Percentiles rank a stretch among this genome's conserved stretches.
Evolutionary conservation across 1,140 invertebrate species (phyloP).

Genomic region (Bombus superbus): DNA sequence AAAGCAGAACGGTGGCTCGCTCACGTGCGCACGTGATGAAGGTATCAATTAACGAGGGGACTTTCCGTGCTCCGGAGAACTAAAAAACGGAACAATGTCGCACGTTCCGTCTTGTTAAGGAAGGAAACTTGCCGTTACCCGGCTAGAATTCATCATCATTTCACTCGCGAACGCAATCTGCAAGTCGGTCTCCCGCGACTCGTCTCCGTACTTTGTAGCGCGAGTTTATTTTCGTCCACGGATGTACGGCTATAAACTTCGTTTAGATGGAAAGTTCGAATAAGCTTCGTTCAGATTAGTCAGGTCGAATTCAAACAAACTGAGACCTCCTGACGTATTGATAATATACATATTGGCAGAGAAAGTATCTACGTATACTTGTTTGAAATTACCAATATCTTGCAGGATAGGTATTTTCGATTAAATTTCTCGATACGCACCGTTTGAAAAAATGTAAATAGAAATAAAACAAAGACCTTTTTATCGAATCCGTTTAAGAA

Average conservation of each 20-base stretch:
- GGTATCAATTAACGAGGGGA: constrained; percentile 35
- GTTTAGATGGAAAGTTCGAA: too few species aligned
- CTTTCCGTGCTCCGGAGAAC: neutral
- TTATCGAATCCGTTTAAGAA: too few species aligned
- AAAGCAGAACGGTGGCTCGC: constrained; percentile 31
- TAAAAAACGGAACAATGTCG: constrained; percentile 33
- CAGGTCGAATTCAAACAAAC: too few species aligned
- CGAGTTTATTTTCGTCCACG: constrained; percentile 8
- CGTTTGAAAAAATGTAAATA: too few species aligned
- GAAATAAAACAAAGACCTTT: too few species aligned
- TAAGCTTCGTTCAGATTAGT: too few species aligned
- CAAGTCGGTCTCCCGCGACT: constrained; percentile 15
- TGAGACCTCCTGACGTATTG: too few species aligned
- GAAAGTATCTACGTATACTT: too few species aligned
- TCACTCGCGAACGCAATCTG: neutral
- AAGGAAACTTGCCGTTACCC: constrained; percentile 13
- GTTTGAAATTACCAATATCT: too few species aligned
- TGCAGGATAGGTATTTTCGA: too few species aligned
- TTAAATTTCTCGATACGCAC: too few species aligned
- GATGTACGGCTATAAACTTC: neutral
- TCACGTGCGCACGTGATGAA: constrained; percentile 24
- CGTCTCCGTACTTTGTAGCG: constrained; percentile 1
- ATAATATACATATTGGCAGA: too few species aligned
- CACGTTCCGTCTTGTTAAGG: neutral
- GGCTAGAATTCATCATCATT: constrained; percentile 17